Conservation (phyloP, 2,888 invertebrate genomes). For the Drosophila picticornis region DNA sequence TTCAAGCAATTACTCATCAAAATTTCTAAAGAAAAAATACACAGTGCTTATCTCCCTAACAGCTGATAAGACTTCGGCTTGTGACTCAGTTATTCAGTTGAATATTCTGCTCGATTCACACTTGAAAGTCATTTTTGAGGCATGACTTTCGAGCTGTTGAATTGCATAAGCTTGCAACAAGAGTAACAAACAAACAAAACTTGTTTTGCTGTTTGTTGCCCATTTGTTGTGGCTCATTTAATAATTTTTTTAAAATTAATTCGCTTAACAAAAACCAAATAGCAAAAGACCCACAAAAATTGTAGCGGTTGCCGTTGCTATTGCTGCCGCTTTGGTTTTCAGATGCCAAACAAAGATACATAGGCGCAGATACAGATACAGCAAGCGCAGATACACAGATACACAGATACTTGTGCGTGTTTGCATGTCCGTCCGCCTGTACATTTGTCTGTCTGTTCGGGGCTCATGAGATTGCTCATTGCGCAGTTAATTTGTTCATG, state of each 20-base stretch:
- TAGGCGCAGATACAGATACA: constrained; percentile 43
- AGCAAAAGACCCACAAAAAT: constrained; percentile 49
- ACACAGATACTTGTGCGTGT: constrained; percentile 52
- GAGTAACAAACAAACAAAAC: constrained; percentile 48
- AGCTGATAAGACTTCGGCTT: constrained; percentile 52
- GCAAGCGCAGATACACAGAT: constrained; percentile 22
- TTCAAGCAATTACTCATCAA: constrained; percentile 46
- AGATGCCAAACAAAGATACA: constrained; percentile 59
- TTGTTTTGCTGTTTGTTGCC: constrained; percentile 58
- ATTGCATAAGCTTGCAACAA: constrained; percentile 53
- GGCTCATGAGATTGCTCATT: constrained; percentile 69
- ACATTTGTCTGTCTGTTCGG: constrained; percentile 15
- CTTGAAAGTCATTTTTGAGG: constrained; percentile 17
- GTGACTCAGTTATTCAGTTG: constrained; percentile 50
- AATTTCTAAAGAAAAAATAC: constrained; percentile 39
- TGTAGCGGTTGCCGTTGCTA: constrained; percentile 39
- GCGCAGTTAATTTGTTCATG: constrained; percentile 81
- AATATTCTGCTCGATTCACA: constrained; percentile 34
- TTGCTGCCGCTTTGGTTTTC: constrained; percentile 46
- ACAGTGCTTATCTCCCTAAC: constrained; percentile 31
- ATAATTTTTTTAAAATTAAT: constrained; percentile 64
- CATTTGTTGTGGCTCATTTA: constrained; percentile 63
- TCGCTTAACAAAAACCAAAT: constrained; percentile 57
- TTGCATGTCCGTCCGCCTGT: constrained; percentile 13
- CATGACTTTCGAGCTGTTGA: constrained; percentile 21